Conservation (phyloP, 2,113 vertebrate genomes). For the Panthera tigris region DNA sequence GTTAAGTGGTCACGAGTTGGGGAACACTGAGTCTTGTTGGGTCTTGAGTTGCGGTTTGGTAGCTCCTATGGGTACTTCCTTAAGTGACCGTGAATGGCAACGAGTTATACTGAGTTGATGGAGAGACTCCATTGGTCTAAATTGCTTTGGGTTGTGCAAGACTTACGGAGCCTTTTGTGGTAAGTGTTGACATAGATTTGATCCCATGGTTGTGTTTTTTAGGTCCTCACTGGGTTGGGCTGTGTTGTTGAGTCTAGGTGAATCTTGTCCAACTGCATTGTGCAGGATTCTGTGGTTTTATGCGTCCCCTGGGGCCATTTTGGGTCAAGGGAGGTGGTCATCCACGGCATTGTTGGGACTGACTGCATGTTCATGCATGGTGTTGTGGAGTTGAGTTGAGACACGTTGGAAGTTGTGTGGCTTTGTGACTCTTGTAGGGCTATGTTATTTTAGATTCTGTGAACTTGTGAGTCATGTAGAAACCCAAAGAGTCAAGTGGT, state of each 20-base stretch:
- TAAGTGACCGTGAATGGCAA: background rate
- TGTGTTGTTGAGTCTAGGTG: background rate
- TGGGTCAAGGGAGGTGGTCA: background rate
- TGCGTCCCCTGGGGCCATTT: background rate
- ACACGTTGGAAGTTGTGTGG: background rate
- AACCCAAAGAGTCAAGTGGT: background rate
- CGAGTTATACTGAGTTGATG: background rate
- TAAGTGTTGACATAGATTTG: background rate
- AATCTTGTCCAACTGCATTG: background rate
- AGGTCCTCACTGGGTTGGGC: background rate
- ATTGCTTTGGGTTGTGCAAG: background rate
- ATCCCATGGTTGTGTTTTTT: background rate
- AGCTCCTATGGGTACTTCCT: background rate
- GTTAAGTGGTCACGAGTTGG: background rate
- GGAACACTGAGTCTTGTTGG: background rate
- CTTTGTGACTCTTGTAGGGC: background rate
- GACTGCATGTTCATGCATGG: background rate
- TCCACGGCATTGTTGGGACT: background rate
- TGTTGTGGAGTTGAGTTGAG: background rate
- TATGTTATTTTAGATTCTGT: conserved; percentile 47
- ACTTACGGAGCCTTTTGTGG: background rate
- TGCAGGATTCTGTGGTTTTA: background rate
- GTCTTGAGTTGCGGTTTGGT: background rate
- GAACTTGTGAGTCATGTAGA: conserved; percentile 16
- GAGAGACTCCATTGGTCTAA: background rate